These are phyloP conservation scores for Hippopotamyrus pictus DNA, from an alignment of 2,797 vertebrate species.

Conservation along the genomic window DNA sequence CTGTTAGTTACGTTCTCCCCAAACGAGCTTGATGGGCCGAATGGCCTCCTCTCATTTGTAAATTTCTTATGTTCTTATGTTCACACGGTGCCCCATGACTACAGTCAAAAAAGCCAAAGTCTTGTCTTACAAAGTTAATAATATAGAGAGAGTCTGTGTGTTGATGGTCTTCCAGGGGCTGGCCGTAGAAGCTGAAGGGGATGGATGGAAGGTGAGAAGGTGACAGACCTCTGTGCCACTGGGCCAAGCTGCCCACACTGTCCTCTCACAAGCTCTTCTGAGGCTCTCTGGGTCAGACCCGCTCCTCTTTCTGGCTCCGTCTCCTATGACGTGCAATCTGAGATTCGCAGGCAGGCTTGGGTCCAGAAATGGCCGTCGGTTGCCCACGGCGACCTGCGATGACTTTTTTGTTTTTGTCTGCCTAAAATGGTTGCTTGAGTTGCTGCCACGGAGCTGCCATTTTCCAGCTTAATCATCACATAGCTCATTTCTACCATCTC, in stretches of 20 bases:
- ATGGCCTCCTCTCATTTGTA: too few species aligned
- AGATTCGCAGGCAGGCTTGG: background rate
- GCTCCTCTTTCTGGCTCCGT: background rate
- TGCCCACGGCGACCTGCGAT: background rate
- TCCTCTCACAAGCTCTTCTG: background rate
- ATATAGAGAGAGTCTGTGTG: background rate
- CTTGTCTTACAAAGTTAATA: background rate
- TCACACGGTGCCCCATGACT: background rate
- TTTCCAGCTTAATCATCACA: background rate
- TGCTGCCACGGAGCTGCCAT: background rate
- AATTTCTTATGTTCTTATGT: too few species aligned
- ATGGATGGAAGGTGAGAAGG: background rate
- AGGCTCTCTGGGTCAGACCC: background rate
- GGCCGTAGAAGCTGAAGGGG: background rate
- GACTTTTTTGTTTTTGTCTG: background rate
- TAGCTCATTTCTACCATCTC: background rate
- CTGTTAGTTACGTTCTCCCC: too few species aligned
- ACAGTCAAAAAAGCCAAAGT: background rate
- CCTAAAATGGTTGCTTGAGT: background rate
- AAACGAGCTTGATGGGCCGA: too few species aligned
- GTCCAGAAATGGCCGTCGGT: background rate
- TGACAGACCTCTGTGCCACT: background rate
- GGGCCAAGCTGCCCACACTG: background rate
- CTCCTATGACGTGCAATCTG: background rate
- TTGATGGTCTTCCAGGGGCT: background rate